Conservation (phyloP, 2,797 vertebrate species). For the Selene dorsalis region DNA sequence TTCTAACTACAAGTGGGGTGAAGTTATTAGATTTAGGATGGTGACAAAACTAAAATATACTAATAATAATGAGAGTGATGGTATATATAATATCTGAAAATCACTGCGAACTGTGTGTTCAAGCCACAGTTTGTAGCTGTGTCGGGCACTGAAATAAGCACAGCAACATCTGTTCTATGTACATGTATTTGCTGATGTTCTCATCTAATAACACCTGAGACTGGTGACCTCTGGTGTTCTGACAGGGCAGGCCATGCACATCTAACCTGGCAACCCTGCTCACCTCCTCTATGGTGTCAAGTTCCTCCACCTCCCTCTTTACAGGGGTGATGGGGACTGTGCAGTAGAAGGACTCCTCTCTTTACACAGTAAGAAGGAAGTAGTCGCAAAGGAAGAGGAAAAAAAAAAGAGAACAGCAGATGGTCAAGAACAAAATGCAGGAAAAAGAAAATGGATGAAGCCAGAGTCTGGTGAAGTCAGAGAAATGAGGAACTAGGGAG, state of each 20-base stretch:
- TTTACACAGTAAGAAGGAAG: conserved; percentile 78
- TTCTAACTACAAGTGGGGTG: conserved; percentile 66
- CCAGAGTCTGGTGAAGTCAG: conserved; percentile 53
- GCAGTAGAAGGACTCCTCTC: conserved; percentile 94
- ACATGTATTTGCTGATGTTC: conserved; percentile 12
- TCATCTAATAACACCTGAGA: conserved; percentile 49
- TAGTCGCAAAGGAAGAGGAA: conserved; percentile 69
- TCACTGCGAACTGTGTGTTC: conserved; percentile 47
- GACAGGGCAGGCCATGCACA: conserved; percentile 74
- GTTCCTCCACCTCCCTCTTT: conserved; percentile 91
- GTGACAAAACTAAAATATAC: conserved; percentile 53
- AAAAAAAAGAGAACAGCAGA: conserved; percentile 63
- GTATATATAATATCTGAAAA: conserved; percentile 16
- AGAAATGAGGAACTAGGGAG: conserved; percentile 71
- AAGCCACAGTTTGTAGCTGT: conserved; percentile 46
- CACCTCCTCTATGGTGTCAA: conserved; percentile 92
- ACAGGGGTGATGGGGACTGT: conserved; percentile 94
- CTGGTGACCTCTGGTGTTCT: conserved; percentile 43
- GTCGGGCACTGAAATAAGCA: conserved; percentile 25
- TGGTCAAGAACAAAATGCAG: conserved; percentile 73
- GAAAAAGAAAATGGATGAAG: conserved; percentile 66
- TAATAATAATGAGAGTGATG: conserved; percentile 34
- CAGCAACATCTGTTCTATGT: conserved; percentile 28
- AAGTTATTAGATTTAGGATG: conserved; percentile 70
- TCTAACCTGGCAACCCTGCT: conserved; percentile 82